These are phyloP conservation scores for Phrynocephalus vlangalii DNA, from an alignment of 2,797 vertebrate genomes.

Conservation along the genomic window DNA sequence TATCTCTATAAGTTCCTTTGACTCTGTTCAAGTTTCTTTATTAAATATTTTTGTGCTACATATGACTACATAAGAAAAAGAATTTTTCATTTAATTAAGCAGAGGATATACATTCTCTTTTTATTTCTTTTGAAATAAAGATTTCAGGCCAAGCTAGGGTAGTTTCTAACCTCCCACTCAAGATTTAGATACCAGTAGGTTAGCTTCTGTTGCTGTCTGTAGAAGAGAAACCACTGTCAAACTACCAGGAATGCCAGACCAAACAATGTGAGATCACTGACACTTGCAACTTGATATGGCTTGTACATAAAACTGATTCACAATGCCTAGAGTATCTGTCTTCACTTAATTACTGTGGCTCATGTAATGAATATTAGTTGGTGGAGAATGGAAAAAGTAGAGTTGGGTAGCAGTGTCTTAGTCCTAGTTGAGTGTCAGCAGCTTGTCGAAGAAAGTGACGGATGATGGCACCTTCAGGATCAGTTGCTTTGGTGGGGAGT, in stretches of 20 bases:
- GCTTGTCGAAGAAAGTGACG: slow-evolving; percentile 57
- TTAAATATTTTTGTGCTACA: slow-evolving; percentile 6
- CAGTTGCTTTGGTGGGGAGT: background rate
- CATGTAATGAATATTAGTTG: slow-evolving; percentile 42
- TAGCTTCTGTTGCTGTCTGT: slow-evolving; percentile 23
- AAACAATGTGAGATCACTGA: slow-evolving; percentile 23
- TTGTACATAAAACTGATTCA: slow-evolving; percentile 60
- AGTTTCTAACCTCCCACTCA: background rate
- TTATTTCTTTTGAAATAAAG: slow-evolving; percentile 4
- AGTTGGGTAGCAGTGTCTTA: slow-evolving; percentile 39
- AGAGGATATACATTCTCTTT: slow-evolving; percentile 26
- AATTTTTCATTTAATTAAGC: background rate
- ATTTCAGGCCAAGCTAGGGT: slow-evolving; percentile 21
- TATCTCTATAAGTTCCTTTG: background rate
- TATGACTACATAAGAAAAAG: slow-evolving; percentile 10
- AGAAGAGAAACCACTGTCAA: slow-evolving; percentile 10
- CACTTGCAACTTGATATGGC: slow-evolving; percentile 52
- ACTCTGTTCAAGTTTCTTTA: background rate
- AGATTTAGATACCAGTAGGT: slow-evolving; percentile 1
- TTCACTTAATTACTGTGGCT: slow-evolving; percentile 57
- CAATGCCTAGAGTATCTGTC: slow-evolving; percentile 50
- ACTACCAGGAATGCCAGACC: background rate
- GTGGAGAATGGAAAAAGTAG: background rate
- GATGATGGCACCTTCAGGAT: slow-evolving; percentile 6
- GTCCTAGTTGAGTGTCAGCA: slow-evolving; percentile 46